Evolutionary conservation across 2,888 invertebrate genomes (phyloP).

Genomic region (Zelleria hepariella): DNA sequence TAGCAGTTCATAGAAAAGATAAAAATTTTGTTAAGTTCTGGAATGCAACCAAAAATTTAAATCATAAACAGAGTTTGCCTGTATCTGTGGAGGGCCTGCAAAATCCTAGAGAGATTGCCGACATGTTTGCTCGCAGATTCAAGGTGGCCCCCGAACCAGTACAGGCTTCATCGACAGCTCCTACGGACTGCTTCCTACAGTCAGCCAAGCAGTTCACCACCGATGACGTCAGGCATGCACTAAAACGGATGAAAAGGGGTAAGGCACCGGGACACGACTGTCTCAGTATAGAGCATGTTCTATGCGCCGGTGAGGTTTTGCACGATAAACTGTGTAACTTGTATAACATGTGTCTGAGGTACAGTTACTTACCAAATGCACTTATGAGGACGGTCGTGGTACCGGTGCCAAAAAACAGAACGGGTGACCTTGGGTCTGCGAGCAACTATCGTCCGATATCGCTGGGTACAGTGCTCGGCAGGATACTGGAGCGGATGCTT

Average conservation of each 20-base stretch:
- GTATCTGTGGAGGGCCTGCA: neutral
- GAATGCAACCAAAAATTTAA: constrained; percentile 12
- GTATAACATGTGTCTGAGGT: constrained; percentile 2
- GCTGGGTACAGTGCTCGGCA: constrained; percentile 13
- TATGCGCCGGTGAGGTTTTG: neutral
- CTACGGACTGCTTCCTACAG: neutral
- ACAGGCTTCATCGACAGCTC: neutral
- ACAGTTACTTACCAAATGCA: constrained; percentile 5
- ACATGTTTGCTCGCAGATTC: neutral
- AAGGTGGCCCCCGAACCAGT: neutral
- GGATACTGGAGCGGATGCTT: constrained; percentile 13
- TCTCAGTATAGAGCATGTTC: neutral
- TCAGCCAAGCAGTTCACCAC: neutral
- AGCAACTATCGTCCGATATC: constrained; percentile 17
- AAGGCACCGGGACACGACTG: neutral
- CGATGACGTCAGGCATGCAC: neutral
- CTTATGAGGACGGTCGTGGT: constrained; percentile 12
- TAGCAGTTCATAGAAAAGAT: constrained; percentile 8
- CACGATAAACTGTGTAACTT: too few species aligned
- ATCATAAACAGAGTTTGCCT: neutral
- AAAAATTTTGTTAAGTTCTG: constrained; percentile 14
- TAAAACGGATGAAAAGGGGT: neutral
- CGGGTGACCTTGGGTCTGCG: constrained; percentile 9
- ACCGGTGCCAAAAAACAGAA: constrained; percentile 13
- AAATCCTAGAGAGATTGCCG: neutral